Evolutionary conservation across 2,797 vertebrate genomes (phyloP), one percentile per base, ranked within the genome.

Genomic region (Phrynocephalus vlangalii): DNA sequence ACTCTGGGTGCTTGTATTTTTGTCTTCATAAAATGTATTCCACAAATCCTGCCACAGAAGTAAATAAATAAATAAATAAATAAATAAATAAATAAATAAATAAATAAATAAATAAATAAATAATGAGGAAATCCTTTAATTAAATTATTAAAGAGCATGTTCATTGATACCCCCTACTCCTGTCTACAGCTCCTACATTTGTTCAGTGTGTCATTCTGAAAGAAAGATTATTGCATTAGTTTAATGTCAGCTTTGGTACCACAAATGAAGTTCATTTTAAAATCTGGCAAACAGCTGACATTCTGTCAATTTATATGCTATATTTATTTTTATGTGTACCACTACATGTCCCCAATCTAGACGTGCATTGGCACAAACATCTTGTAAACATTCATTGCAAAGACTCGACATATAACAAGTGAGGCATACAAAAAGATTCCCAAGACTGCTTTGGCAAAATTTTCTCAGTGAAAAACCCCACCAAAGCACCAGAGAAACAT

Each of bases 391-490:
- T 3, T 38, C 26, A 79, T 70, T n/a, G 3, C 38, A 86, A 52
- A 88, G n/a, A 60, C 70, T 83, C 38, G 18, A 1, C 6, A 78
- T 87, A 83, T 72, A 15, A 60, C 33, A 44, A 0, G 0, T 8
- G 71, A 90, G 90, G 88, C 87, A 20, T 66, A 83, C 76, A 70
- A 50, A 20, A 18, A 88, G 73, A 63, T 22, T 22, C 77, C 80
- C 91, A 84, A 44, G 1, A 1, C n/a, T 78, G 16, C 60, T 9
- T 48, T 20, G 13, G 28, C n/a, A 50, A 77, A 33, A 63, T 83
- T 81, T 22, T 76, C 8, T 71, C 77, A 52, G 26, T 22, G 7
- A 70, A 87, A 56, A 1, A 82, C n/a, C n/a, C n/a, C n/a, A n/a
- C n/a, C n/a, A n/a, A n/a, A n/a, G n/a, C n/a, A n/a, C n/a, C n/a